Evolutionary conservation across 2,113 vertebrate species (phyloP).

Genomic region (Odontophorus gujanensis): DNA sequence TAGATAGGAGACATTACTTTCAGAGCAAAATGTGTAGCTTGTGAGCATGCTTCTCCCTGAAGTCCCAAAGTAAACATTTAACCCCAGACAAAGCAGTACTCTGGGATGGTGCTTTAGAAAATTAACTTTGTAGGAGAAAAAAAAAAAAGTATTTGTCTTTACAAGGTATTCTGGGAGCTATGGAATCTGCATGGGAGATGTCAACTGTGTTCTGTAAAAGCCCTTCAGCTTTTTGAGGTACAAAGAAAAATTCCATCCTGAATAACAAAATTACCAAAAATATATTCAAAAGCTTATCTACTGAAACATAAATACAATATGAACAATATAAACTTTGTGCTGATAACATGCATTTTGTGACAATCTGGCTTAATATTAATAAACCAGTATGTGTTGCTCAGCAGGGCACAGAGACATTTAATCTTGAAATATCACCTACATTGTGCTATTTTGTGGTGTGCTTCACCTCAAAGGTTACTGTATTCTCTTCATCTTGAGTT

Average conservation of each 20-base stretch:
- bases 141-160: background rate
- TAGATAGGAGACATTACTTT: background rate
- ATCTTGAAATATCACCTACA: background rate
- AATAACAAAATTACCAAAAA: background rate
- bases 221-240: background rate
- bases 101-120: background rate
- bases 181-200: background rate
- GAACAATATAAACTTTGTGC: background rate
- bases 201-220: background rate
- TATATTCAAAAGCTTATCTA: background rate
- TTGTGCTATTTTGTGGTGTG: background rate
- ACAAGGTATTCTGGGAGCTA: background rate
- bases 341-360: background rate
- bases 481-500: background rate
- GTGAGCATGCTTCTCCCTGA: background rate
- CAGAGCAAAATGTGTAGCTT: background rate
- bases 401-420: background rate
- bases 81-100: background rate
- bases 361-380: constrained; percentile 24
- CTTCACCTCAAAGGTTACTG: constrained; percentile 35
- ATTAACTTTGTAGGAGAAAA: background rate
- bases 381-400: constrained; percentile 9
- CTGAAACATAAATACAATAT: background rate
- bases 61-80: background rate
- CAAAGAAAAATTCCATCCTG: background rate